phyloP scores from a whole-genome alignment of 1,140 invertebrate genomes.

The Psix sp. region DNA sequence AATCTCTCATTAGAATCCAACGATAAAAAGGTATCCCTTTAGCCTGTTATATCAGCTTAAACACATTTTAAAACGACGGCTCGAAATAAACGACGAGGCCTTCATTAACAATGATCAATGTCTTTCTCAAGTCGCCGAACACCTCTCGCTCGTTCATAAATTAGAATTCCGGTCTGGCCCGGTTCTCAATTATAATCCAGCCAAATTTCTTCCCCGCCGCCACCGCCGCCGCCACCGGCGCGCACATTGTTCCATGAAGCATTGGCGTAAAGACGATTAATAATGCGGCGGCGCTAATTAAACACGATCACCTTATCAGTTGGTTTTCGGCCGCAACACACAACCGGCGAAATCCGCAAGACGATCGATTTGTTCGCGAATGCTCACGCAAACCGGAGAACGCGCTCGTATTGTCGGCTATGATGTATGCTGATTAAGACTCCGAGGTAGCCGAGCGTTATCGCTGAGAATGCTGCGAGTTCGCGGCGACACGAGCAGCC shows the following conservation, averaged over 20 bases:
- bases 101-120: constrained; percentile 52
- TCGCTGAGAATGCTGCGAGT: no score
- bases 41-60: constrained; percentile 22
- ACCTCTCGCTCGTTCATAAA: constrained; percentile 15
- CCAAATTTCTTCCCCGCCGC: constrained; percentile 9
- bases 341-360: constrained; percentile 16
- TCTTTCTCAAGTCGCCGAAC: constrained; percentile 30
- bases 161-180: constrained; percentile 34
- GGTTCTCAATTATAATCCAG: constrained; percentile 23
- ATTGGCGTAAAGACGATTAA: constrained; percentile 28
- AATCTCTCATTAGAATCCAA: constrained; percentile 26
- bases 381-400: constrained; percentile 15
- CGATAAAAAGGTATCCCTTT: constrained; percentile 25
- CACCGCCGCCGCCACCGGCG: not conserved
- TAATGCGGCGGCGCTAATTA: constrained; percentile 41
- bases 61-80: constrained; percentile 21
- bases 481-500: constrained; percentile 36
- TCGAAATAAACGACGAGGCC: constrained; percentile 37
- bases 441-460: constrained; percentile 70
- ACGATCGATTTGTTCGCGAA: constrained; percentile 46
- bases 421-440: constrained; percentile 77
- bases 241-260: not conserved
- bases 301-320: constrained; percentile 48
- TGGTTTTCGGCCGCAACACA: constrained; percentile 6
- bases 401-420: constrained; percentile 61